Conservation (phyloP, 2,113 vertebrate species). For the Aldabrachelys gigantea region DNA sequence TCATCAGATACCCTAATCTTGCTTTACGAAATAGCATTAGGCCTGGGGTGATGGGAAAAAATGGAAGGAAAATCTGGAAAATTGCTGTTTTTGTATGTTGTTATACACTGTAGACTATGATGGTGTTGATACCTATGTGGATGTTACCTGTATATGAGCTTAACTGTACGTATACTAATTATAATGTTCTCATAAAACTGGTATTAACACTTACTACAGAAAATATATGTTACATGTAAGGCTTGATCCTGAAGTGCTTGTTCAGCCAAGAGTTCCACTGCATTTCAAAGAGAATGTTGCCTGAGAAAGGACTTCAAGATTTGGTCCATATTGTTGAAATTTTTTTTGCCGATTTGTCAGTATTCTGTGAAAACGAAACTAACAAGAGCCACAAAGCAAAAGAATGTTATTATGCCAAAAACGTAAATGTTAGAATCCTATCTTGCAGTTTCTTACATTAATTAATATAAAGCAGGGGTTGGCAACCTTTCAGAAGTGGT, state of each 20-base stretch:
- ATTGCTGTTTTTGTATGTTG: background rate
- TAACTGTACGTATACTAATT: background rate
- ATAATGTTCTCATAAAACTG: background rate
- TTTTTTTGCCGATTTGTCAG: slow-evolving; percentile 7
- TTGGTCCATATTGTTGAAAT: background rate
- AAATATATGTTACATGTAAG: background rate
- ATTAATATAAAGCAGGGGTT: background rate
- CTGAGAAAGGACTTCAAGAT: background rate
- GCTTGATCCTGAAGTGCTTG: background rate
- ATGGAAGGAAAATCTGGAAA: slow-evolving; percentile 40
- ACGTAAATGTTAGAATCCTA: background rate
- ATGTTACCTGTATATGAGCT: background rate
- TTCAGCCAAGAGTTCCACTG: background rate
- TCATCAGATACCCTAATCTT: slow-evolving; percentile 70
- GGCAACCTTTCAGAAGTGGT: too few relatives aligned
- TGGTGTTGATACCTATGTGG: background rate
- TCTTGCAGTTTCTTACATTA: background rate
- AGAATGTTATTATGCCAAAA: background rate
- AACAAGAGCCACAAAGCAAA: background rate
- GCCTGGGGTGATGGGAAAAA: slow-evolving; percentile 51
- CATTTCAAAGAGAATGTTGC: background rate
- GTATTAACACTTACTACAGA: background rate
- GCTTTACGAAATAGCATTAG: slow-evolving; percentile 2
- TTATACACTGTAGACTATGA: background rate
- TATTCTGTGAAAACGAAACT: slow-evolving; percentile 1